Evolutionary conservation across 2,888 invertebrate genomes (phyloP), one percentile per base, ranked within the genome.

Genomic region (Diabrotica balteata): DNA sequence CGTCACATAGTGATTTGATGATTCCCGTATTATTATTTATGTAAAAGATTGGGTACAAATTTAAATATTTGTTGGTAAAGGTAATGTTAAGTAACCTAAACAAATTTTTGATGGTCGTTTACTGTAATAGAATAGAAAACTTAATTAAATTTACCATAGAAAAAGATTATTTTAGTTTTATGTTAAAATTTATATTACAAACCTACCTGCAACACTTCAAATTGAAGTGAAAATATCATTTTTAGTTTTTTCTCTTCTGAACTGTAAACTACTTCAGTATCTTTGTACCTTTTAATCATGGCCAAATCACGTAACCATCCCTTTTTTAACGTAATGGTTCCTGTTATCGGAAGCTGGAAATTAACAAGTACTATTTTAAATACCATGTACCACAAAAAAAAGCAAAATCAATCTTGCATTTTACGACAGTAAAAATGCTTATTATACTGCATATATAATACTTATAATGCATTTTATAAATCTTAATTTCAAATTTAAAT

Each of bases 231-330:
- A n/a, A 54, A 54, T 10, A 43, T 54, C 43, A 54, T 10, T 11
- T 4, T 10, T 10, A 54, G n/a, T 54, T n/a, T 42, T 43, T n/a
- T 54, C 1, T 54, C 54, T n/a, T 32, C 43, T 42, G 65, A 65
- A 17, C 53, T 47, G 47, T 65, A 65, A 47, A 52, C 54, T 42
- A 59, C 8, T 54, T 47, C 54, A 7, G 49, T 22, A 50, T 59
- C 54, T 4, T 32, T 45, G n/a, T 59, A 53, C 17, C 65, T 65
- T 17, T 59, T 47, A 42, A 65, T 42, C 8, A 44, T 54, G 5
- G 65, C 53, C 32, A 65, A 59, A 50, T 65, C 59, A 22, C 59
- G 65, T 53, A 65, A 51, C 67, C 67, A 67, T 47, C 67, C 67
- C 10, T 67, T 53, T 8, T 45, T 47, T 32, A 65, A 44, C n/a